phyloP scores from a whole-genome alignment of 1,140 invertebrate genomes.

The Apis florea region DNA sequence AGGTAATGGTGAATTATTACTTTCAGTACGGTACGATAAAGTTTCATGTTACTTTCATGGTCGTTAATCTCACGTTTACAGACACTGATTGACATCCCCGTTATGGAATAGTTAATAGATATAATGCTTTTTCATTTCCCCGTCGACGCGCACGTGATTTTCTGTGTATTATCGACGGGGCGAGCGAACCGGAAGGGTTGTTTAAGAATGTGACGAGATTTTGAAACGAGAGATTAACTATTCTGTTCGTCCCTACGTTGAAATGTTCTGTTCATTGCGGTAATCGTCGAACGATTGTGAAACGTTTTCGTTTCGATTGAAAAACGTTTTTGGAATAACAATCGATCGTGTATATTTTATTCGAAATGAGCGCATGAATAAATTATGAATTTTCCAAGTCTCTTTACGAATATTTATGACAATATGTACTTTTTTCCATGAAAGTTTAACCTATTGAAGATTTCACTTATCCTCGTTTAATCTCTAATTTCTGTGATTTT shows the following conservation, averaged over 20 bases:
- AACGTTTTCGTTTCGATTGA: background rate
- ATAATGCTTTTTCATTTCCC: conserved; percentile 12
- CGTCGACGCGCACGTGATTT: too few relatives aligned
- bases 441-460: too few relatives aligned
- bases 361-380: background rate
- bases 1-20: too few relatives aligned
- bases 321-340: background rate
- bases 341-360: background rate
- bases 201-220: background rate
- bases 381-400: background rate
- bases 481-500: too few relatives aligned
- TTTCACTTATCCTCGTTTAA: too few relatives aligned
- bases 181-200: background rate
- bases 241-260: background rate
- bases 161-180: too few relatives aligned
- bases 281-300: background rate
- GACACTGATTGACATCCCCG: background rate
- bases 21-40: too few relatives aligned
- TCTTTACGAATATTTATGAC: too few relatives aligned
- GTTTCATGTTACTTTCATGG: too few relatives aligned
- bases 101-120: conserved; percentile 12
- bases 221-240: background rate
- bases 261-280: background rate
- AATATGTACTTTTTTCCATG: background rate
- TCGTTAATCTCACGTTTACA: background rate